These are phyloP conservation scores for Girardinus metallicus DNA, from an alignment of 2,797 vertebrate genomes.

Conservation along the genomic window DNA sequence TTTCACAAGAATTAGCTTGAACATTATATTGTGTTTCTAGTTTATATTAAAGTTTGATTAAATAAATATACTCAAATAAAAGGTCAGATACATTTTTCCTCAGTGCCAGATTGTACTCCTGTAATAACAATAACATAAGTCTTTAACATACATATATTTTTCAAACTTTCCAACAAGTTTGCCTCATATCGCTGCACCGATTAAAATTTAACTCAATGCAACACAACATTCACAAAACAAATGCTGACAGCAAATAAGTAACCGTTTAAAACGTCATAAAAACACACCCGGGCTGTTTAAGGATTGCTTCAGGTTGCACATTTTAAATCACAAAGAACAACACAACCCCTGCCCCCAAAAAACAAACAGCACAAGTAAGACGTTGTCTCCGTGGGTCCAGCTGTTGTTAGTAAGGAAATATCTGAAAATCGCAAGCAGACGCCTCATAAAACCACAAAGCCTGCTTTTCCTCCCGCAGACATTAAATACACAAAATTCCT, in stretches of 20 bases:
- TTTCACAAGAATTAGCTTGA: neutral
- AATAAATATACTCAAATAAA: neutral
- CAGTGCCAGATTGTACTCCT: neutral
- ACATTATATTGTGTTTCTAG: neutral
- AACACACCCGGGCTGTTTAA: slow-evolving; percentile 2
- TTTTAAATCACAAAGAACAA: neutral
- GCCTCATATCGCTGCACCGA: neutral
- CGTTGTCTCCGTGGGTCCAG: slow-evolving; percentile 35
- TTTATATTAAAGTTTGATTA: neutral
- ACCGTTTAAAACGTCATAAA: neutral
- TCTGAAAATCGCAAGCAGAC: slow-evolving; percentile 47
- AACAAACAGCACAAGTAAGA: slow-evolving; percentile 27
- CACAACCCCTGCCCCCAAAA: slow-evolving; percentile 9
- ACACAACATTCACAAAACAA: neutral
- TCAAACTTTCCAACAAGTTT: neutral
- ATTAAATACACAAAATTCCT: slow-evolving; percentile 45
- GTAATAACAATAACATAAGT: neutral
- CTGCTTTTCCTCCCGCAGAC: slow-evolving; percentile 51
- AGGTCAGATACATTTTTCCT: neutral
- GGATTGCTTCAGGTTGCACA: slow-evolving; percentile 11
- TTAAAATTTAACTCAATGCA: neutral
- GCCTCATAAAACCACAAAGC: slow-evolving; percentile 51
- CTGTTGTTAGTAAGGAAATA: slow-evolving; percentile 54
- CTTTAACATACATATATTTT: neutral
- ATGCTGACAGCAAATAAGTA: slow-evolving; percentile 2